phyloP scores from a whole-genome alignment of 1,140 invertebrate genomes.

The Andricus grossulariae region DNA sequence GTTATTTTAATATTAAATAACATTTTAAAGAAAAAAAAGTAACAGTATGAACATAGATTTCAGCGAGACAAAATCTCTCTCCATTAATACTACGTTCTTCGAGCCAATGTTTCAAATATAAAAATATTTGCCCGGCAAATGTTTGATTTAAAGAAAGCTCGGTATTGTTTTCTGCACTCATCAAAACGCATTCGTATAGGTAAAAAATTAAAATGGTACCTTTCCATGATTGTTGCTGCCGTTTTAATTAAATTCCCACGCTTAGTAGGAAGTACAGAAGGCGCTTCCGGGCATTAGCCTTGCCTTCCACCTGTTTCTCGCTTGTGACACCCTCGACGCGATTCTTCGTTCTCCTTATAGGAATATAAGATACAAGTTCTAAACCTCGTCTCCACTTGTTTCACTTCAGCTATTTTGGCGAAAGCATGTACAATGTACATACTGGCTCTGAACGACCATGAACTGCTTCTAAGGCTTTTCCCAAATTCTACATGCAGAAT shows the following conservation, averaged over 20 bases:
- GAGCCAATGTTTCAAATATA: no score
- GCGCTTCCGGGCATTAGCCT: slow-evolving; percentile 23
- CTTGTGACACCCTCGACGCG: slow-evolving; percentile 25
- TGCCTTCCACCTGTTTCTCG: slow-evolving; percentile 28
- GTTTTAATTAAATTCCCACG: slow-evolving; percentile 32
- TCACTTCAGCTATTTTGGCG: slow-evolving; percentile 20
- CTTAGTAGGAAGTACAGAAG: slow-evolving; percentile 27
- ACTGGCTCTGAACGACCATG: slow-evolving; percentile 6
- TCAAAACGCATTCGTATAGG: slow-evolving; percentile 11
- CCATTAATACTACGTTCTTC: no score
- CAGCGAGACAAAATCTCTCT: no score
- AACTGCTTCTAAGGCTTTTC: slow-evolving; percentile 8
- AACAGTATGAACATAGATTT: no score
- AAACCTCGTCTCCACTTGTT: slow-evolving; percentile 15
- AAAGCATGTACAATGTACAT: not conserved
- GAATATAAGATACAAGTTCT: slow-evolving; percentile 12
- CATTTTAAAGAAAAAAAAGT: no score
- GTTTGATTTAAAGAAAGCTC: not conserved
- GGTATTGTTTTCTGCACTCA: slow-evolving; percentile 8
- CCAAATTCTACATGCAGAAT: not conserved
- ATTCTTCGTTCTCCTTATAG: slow-evolving; percentile 13
- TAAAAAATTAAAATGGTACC: slow-evolving; percentile 13
- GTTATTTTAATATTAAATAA: no score
- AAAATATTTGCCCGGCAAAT: no score
- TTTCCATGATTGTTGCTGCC: slow-evolving; percentile 18